Percentiles rank a stretch among this genome's conserved stretches.
Evolutionary conservation across 2,113 vertebrate genomes (phyloP).

Genomic region (Phaethon lepturus): DNA sequence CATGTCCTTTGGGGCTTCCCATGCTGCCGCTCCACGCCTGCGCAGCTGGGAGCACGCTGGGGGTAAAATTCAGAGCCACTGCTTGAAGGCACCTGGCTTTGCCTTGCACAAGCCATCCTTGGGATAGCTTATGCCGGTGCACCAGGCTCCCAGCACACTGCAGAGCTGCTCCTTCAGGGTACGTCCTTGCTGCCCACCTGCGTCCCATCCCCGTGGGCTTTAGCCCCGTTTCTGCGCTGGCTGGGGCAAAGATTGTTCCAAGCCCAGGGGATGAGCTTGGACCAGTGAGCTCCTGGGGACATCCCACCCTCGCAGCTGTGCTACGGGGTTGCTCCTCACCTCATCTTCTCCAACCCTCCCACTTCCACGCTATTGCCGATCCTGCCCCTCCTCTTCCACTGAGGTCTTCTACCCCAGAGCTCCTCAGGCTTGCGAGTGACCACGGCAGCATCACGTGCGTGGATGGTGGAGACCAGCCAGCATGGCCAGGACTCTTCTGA

Average conservation of each 20-base stretch:
- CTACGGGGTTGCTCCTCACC: neutral
- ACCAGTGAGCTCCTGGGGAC: neutral
- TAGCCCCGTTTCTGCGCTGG: neutral
- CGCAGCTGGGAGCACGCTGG: accelerated
- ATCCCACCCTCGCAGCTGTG: neutral
- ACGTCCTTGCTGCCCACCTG: neutral
- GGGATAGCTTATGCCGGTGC: accelerated
- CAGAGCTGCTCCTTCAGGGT: neutral
- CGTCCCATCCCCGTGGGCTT: neutral
- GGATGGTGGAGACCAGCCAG: neutral
- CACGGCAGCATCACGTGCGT: accelerated
- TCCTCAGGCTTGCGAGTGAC: neutral
- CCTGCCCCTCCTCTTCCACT: neutral
- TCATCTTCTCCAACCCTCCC: neutral
- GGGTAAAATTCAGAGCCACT: neutral
- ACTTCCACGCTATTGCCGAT: neutral
- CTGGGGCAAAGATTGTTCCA: neutral
- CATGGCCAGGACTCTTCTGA: neutral
- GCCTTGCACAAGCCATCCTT: neutral
- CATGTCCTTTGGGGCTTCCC: neutral
- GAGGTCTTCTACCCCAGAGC: neutral
- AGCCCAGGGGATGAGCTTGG: neutral
- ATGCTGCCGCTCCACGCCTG: neutral
- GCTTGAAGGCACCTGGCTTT: neutral
- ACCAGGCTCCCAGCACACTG: neutral